Percentiles rank a stretch among this genome's conserved stretches.
Evolutionary conservation across 2,797 vertebrate species (phyloP).

Genomic region (Microhierax caerulescens): DNA sequence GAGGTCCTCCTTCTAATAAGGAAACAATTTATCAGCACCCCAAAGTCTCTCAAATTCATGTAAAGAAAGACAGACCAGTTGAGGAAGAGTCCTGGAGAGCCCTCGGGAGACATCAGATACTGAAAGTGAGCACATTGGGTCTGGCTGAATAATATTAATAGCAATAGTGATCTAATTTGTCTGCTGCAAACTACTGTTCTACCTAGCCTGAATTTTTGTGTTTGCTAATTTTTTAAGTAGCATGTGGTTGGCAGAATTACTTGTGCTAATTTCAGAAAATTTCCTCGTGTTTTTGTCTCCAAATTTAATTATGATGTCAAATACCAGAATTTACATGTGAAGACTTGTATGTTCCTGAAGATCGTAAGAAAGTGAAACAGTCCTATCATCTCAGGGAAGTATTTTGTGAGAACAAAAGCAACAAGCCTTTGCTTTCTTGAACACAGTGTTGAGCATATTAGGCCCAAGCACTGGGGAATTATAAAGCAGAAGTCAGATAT

Average conservation of each 20-base stretch:
- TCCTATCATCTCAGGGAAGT: background rate
- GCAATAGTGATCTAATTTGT: background rate
- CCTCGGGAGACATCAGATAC: background rate
- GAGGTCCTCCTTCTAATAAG: background rate
- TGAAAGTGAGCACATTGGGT: background rate
- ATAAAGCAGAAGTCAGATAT: background rate
- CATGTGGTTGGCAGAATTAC: background rate
- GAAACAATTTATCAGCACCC: background rate
- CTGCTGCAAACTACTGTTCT: background rate
- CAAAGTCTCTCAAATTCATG: background rate
- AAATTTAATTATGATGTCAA: background rate
- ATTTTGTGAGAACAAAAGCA: background rate
- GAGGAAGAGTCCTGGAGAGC: background rate
- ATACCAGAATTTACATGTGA: background rate
- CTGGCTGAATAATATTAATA: background rate
- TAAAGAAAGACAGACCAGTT: background rate
- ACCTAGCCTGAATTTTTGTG: background rate
- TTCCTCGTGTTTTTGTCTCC: background rate
- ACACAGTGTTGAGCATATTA: background rate
- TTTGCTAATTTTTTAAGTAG: background rate
- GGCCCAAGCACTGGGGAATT: background rate
- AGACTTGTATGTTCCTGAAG: background rate
- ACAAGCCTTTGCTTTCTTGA: background rate
- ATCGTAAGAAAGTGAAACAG: background rate
- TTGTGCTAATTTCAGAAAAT: background rate